phyloP scores from a whole-genome alignment of 2,113 vertebrate species.

The Perca flavescens region DNA sequence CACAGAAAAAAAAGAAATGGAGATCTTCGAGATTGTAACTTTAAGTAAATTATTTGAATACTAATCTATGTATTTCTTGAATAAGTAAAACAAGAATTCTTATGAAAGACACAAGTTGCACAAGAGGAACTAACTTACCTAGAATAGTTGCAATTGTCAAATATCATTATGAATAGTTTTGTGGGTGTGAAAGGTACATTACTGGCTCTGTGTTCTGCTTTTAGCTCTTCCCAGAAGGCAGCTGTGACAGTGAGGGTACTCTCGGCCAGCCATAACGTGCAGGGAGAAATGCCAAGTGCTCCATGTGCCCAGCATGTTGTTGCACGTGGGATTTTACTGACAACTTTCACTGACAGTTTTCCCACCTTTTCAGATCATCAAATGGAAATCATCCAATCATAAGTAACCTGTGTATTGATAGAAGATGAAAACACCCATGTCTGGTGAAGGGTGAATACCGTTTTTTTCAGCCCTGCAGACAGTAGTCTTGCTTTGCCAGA shows the following conservation, averaged over 20 bases:
- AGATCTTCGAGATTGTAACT: too few relatives aligned
- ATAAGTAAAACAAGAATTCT: neutral
- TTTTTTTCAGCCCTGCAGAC: neutral
- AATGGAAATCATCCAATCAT: neutral
- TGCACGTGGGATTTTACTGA: neutral
- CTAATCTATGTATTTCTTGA: neutral
- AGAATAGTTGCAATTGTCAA: neutral
- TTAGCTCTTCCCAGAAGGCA: conserved; percentile 67
- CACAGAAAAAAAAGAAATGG: too few relatives aligned
- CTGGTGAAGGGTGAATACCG: too few relatives aligned
- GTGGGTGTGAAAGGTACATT: conserved; percentile 28
- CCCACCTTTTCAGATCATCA: neutral
- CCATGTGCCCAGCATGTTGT: neutral
- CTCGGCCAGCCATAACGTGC: neutral
- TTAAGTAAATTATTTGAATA: too few relatives aligned
- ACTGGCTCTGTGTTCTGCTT: conserved; percentile 43
- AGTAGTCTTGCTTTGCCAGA: neutral
- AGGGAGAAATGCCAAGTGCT: neutral
- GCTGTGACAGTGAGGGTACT: conserved; percentile 27
- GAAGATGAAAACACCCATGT: neutral
- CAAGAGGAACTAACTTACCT: neutral
- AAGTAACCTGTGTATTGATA: neutral
- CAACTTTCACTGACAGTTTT: neutral
- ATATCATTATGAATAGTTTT: neutral
- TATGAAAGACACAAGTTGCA: neutral